Evolutionary conservation across 92 coral and sea anemone species (phyloP), one percentile per base, ranked within the genome.

Genomic region (Paramuricea clavata): DNA sequence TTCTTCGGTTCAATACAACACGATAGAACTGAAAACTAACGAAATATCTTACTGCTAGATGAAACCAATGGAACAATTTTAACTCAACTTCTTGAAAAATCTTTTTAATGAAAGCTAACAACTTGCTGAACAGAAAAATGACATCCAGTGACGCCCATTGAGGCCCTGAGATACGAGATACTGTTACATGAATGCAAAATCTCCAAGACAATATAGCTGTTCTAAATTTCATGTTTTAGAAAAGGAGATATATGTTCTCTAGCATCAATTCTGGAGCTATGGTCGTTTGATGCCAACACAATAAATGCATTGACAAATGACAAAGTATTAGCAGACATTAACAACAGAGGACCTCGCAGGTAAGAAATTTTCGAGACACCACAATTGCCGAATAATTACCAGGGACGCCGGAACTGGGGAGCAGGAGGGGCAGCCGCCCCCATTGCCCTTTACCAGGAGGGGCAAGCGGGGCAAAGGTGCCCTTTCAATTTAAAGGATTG

Each of bases 241-340:
- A 70, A 81, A 72, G 98, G 98, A 44, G 94, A 93, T 35, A 43
- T 44, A 0, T 95, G 98, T 64, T 81, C 80, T 49, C 78, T 81
- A n/a, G 78, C 89, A 33, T 88, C 93, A 23, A 32, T 94, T 69
- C 76, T 95, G 61, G 98, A 95, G 49, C 89, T 95, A 22, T 95
- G 98, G 98, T 94, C 98, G 61, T 94, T 88, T 86, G 88, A 95
- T 67, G 94, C 81, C 74, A 83, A 91, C 25, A 82, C 30, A 22
- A 95, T 95, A 32, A 90, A 88, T 28, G 12, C 28, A 2, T 88
- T 95, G 12, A 81, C 94, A 27, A 78, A 81, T 19, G 89, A 79
- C 16, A 92, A 95, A 56, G 91, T 95, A 30, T 60, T 95, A 30
- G 73, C 22, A 67, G 90, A 92, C 87, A 75, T 95, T 32, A 95